Conservation (phyloP, 2,888 invertebrate species). For the Dryobota labecula region DNA sequence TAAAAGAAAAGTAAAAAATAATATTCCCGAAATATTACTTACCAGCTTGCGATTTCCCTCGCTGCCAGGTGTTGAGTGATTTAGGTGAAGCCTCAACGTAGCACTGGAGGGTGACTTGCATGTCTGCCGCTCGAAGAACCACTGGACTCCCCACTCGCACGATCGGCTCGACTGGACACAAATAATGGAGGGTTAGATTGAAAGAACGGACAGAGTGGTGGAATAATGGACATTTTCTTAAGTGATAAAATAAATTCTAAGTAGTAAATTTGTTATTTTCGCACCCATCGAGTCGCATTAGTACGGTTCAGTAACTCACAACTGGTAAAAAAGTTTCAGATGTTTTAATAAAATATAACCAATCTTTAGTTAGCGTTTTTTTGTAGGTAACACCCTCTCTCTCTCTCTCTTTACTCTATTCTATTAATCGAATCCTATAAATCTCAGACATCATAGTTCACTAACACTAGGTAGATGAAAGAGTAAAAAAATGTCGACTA, state of each 20-base stretch:
- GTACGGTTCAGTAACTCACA: conserved; percentile 7
- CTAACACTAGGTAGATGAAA: not conserved
- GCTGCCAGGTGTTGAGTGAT: conserved; percentile 95
- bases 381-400: too few species aligned
- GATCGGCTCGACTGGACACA: conserved; percentile 93
- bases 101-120: conserved; percentile 95
- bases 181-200: conserved; percentile 47
- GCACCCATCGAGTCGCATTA: conserved; percentile 29
- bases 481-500: not conserved
- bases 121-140: conserved; percentile 94
- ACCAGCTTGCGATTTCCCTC: conserved; percentile 82
- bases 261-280: conserved; percentile 34
- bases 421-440: not conserved
- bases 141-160: conserved; percentile 96
- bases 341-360: not conserved
- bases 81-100: conserved; percentile 96
- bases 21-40: conserved; percentile 37
- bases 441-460: not conserved
- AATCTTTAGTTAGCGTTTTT: not conserved
- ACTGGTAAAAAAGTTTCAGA: not conserved
- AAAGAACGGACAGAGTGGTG: conserved; percentile 18
- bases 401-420: not conserved
- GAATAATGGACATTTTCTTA: conserved; percentile 41
- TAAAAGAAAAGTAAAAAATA: not conserved
- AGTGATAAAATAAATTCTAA: conserved; percentile 48